A percentile compares a stretch with the other conserved stretches of the same genome.
phyloP scores from a whole-genome alignment of 1,140 invertebrate genomes.

The Choristoneura fumiferana region DNA sequence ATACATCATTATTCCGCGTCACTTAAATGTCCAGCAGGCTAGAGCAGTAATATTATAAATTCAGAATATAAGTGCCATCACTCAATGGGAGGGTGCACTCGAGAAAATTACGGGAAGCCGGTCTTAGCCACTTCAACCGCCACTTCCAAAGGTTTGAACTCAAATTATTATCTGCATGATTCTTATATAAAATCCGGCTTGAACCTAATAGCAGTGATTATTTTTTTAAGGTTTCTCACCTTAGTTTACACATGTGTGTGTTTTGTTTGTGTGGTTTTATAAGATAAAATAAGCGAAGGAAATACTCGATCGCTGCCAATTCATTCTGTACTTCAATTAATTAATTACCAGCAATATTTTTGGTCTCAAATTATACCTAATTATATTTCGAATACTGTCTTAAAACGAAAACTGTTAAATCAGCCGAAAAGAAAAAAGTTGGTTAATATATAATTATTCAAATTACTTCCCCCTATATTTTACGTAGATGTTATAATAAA shows the following conservation, averaged over 20 bases:
- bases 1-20: constrained; percentile 50
- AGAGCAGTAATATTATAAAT: constrained; percentile 74
- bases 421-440: constrained; percentile 36
- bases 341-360: no score
- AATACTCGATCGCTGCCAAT: no score
- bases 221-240: constrained; percentile 3
- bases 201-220: constrained; percentile 27
- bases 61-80: constrained; percentile 67
- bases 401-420: constrained; percentile 25
- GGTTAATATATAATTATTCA: constrained; percentile 56
- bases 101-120: constrained; percentile 71
- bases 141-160: constrained; percentile 58
- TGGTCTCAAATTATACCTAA: no score
- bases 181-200: constrained; percentile 36
- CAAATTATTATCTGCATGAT: constrained; percentile 53
- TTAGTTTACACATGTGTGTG: no score
- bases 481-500: constrained; percentile 57
- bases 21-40: constrained; percentile 51
- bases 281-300: no score
- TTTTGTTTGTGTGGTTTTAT: no score
- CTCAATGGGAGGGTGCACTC: constrained; percentile 59
- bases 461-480: constrained; percentile 57
- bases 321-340: no score
- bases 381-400: no score
- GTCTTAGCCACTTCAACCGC: constrained; percentile 60